Evolutionary conservation across 2,888 invertebrate species (phyloP).

Genomic region (Drosophila neonasuta): DNA sequence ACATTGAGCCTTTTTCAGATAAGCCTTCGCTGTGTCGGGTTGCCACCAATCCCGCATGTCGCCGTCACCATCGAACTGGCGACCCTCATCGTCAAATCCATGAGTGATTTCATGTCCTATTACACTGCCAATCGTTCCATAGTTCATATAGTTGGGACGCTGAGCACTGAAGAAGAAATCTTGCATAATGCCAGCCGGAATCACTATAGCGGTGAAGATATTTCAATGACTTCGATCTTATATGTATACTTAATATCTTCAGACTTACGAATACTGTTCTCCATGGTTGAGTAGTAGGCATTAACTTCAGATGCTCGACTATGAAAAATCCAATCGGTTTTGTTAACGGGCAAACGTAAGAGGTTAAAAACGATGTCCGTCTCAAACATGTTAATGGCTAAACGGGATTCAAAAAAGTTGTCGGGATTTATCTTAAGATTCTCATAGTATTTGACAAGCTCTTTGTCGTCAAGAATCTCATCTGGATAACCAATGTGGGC

Average conservation of each 20-base stretch:
- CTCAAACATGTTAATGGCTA: conserved; percentile 90
- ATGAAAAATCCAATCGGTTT: conserved; percentile 93
- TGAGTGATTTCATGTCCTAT: conserved; percentile 97
- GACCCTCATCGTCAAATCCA: conserved; percentile 93
- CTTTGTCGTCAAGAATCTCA: conserved; percentile 91
- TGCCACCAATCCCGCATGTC: conserved; percentile 98
- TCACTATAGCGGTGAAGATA: conserved; percentile 84
- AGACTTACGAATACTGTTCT: conserved; percentile 93
- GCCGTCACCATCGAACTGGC: conserved; percentile 95
- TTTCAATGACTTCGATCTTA: neutral
- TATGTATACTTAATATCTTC: neutral
- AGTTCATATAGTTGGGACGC: conserved; percentile 95
- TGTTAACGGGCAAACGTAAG: conserved; percentile 90
- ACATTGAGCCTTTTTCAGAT: conserved; percentile 92
- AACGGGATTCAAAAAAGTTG: conserved; percentile 88
- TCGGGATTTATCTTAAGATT: conserved; percentile 88
- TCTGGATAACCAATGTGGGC: conserved; percentile 96
- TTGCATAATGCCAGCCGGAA: conserved; percentile 96
- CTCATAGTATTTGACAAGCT: conserved; percentile 90
- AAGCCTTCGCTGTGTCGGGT: conserved; percentile 90
- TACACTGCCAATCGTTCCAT: conserved; percentile 94
- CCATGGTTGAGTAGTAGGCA: conserved; percentile 92
- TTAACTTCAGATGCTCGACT: conserved; percentile 92
- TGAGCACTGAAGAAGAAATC: conserved; percentile 94
- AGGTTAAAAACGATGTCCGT: conserved; percentile 89